Conservation (phyloP, 2,797 vertebrate species). For the Sphaeramia orbicularis region DNA sequence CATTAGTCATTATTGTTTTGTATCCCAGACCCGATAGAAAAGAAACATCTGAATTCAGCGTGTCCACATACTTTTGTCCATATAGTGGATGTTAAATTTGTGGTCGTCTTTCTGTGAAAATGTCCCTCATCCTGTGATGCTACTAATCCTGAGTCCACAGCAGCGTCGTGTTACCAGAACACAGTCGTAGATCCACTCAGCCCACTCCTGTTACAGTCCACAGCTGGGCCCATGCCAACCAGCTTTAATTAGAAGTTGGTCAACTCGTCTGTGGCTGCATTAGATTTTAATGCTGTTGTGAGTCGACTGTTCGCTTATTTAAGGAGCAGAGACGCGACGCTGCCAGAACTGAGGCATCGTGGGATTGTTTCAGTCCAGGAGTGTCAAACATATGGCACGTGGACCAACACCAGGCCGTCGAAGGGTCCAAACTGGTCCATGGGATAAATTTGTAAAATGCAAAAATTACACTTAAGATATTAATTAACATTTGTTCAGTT, state of each 20-base stretch:
- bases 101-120: conserved; percentile 6
- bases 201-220: conserved; percentile 39
- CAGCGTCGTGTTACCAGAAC: conserved; percentile 17
- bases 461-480: too few species aligned
- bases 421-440: too few species aligned
- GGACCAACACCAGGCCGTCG: too few species aligned
- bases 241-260: conserved; percentile 25
- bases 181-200: neutral
- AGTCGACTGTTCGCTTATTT: conserved; percentile 9
- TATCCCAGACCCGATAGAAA: too few species aligned
- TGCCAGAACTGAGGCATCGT: neutral
- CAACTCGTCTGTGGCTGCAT: conserved; percentile 14
- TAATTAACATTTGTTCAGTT: too few species aligned
- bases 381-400: too few species aligned
- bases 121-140: conserved; percentile 1
- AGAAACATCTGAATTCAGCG: too few species aligned
- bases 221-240: conserved; percentile 5
- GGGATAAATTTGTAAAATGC: too few species aligned
- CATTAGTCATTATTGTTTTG: too few species aligned
- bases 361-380: too few species aligned
- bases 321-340: neutral
- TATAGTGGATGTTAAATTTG: neutral
- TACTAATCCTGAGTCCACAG: conserved; percentile 2
- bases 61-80: too few species aligned
- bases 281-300: conserved; percentile 39